These are phyloP conservation scores for Apogon talboti DNA, from an alignment of 2,797 vertebrate genomes.

Conservation along the genomic window DNA sequence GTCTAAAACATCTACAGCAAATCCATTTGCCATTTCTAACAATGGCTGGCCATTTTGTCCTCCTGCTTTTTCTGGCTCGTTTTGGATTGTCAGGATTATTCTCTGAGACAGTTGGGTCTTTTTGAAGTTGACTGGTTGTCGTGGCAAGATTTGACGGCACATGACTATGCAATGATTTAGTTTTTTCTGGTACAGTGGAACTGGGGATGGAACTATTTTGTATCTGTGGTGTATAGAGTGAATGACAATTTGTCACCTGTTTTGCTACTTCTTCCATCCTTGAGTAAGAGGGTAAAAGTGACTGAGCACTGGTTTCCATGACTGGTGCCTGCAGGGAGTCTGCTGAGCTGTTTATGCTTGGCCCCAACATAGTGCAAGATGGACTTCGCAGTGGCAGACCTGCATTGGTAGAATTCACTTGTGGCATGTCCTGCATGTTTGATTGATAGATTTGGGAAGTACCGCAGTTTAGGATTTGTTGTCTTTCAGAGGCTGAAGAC, in stretches of 20 bases:
- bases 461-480: slow-evolving; percentile 55
- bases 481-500: slow-evolving; percentile 57
- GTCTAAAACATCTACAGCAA: slow-evolving; percentile 93
- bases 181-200: slow-evolving; percentile 44
- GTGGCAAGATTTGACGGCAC: slow-evolving; percentile 34
- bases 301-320: slow-evolving; percentile 41
- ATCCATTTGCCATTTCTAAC: slow-evolving; percentile 94
- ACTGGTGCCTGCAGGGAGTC: slow-evolving; percentile 49
- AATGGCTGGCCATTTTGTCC: slow-evolving; percentile 95
- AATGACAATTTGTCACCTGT: slow-evolving; percentile 37
- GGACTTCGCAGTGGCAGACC: no score
- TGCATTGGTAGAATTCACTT: no score
- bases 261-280: slow-evolving; percentile 43
- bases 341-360: slow-evolving; percentile 37
- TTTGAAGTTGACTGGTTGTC: slow-evolving; percentile 33
- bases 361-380: no score
- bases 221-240: slow-evolving; percentile 52
- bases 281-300: slow-evolving; percentile 49
- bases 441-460: slow-evolving; percentile 67
- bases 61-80: slow-evolving; percentile 84
- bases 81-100: slow-evolving; percentile 46
- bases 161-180: slow-evolving; percentile 42
- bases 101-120: slow-evolving; percentile 16
- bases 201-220: slow-evolving; percentile 46
- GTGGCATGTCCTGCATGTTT: slow-evolving; percentile 52